These are phyloP conservation scores for Elegia similella DNA, from an alignment of 2,888 invertebrate species.

Conservation along the genomic window DNA sequence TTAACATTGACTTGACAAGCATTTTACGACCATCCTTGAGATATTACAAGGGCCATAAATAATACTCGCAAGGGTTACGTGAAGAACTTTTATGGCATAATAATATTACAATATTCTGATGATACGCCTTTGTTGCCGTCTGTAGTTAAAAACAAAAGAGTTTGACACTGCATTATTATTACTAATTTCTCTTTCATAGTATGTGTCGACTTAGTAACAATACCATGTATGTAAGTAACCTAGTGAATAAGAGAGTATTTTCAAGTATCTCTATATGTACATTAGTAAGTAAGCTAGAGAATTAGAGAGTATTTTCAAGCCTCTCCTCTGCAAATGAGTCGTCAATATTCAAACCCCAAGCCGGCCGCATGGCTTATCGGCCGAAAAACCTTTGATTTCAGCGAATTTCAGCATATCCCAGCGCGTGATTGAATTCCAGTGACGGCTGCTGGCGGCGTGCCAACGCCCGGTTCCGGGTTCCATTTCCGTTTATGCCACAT, in stretches of 20 bases:
- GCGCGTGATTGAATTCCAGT: conserved; percentile 26
- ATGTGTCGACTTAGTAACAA: too few species aligned
- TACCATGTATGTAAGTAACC: too few species aligned
- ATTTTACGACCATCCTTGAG: conserved; percentile 6
- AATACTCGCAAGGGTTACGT: conserved; percentile 4
- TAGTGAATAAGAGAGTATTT: too few species aligned
- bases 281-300: too few species aligned
- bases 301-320: too few species aligned
- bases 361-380: conserved; percentile 6
- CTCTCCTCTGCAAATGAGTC: neutral
- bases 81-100: neutral
- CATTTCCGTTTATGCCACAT: conserved; percentile 30
- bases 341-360: conserved; percentile 10
- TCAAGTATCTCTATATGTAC: too few species aligned
- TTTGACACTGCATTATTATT: too few species aligned
- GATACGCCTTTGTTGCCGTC: neutral
- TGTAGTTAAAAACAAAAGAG: neutral
- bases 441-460: conserved; percentile 21
- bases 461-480: conserved; percentile 27
- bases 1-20: conserved; percentile 3
- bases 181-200: too few species aligned
- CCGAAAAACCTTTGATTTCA: conserved; percentile 13
- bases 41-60: conserved; percentile 7
- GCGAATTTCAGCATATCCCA: conserved; percentile 11
- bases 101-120: neutral